Percentiles rank a stretch among this genome's conserved stretches.
phyloP scores from a whole-genome alignment of 2,888 invertebrate genomes.

The Phytoseiulus persimilis region DNA sequence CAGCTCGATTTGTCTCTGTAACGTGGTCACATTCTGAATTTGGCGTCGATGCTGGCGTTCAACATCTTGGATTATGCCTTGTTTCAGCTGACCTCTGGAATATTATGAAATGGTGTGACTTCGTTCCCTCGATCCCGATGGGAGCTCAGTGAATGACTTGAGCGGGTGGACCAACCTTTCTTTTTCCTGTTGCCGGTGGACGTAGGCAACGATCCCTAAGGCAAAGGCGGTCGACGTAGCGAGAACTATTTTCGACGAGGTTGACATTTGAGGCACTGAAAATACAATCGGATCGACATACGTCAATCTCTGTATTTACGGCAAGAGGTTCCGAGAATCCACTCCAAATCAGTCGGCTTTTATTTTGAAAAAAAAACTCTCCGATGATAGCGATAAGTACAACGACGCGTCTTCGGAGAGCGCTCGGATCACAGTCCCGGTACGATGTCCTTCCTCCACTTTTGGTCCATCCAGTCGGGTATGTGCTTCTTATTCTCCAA shows the following conservation, averaged over 20 bases:
- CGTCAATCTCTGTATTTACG: too few relatives aligned
- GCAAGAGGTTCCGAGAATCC: too few relatives aligned
- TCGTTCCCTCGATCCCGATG: neutral
- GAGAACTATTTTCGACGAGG: neutral
- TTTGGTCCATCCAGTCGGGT: conserved; percentile 31
- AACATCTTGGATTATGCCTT: conserved; percentile 21
- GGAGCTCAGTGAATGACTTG: neutral
- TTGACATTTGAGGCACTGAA: neutral
- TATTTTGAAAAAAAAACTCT: too few relatives aligned
- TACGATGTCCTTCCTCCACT: conserved; percentile 13
- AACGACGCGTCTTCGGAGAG: neutral
- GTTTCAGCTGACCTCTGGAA: conserved; percentile 20
- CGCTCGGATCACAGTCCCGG: conserved; percentile 15
- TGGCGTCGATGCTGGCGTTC: conserved; percentile 19
- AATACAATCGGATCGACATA: too few relatives aligned
- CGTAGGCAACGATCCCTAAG: neutral
- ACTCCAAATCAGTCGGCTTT: too few relatives aligned
- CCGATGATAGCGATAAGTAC: too few relatives aligned
- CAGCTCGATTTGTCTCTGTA: conserved; percentile 15
- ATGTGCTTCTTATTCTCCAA: conserved; percentile 32
- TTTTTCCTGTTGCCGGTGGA: neutral
- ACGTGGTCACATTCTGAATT: neutral
- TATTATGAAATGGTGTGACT: neutral
- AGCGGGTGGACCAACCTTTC: neutral
- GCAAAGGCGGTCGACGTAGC: neutral